Conservation (phyloP, 2,113 vertebrate genomes). For the Vanacampus margaritifer region DNA sequence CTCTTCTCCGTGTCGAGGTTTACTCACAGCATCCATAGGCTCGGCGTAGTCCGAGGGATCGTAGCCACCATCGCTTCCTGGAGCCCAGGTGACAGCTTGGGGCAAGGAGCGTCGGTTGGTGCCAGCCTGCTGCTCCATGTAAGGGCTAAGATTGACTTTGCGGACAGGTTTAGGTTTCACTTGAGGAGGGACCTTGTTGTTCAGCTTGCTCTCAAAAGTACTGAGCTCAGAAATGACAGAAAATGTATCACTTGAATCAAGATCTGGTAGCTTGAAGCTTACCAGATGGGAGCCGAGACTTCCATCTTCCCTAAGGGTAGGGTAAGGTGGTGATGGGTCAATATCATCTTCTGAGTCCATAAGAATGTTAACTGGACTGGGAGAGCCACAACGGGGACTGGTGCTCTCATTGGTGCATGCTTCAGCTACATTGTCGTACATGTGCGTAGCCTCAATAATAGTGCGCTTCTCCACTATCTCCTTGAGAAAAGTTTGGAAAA, state of each 20-base stretch:
- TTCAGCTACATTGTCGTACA: constrained; percentile 91
- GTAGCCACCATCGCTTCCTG: constrained; percentile 80
- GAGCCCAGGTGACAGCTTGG: constrained; percentile 79
- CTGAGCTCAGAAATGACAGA: constrained; percentile 80
- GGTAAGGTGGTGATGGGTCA: constrained; percentile 75
- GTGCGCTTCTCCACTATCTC: constrained; percentile 89
- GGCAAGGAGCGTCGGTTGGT: constrained; percentile 79
- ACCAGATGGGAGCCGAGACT: constrained; percentile 72
- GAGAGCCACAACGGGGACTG: constrained; percentile 84
- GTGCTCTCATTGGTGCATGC: constrained; percentile 85
- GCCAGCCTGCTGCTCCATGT: constrained; percentile 75
- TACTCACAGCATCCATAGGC: constrained; percentile 89
- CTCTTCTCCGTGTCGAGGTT: constrained; percentile 84
- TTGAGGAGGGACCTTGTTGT: constrained; percentile 89
- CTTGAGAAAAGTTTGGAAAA: constrained; percentile 86
- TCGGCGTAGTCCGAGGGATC: constrained; percentile 95
- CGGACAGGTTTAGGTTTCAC: constrained; percentile 86
- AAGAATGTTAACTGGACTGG: constrained; percentile 82
- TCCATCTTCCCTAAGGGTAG: constrained; percentile 77
- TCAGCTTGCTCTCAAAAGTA: constrained; percentile 85
- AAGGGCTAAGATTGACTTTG: constrained; percentile 79
- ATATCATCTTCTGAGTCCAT: constrained; percentile 90
- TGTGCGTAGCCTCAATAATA: constrained; percentile 88
- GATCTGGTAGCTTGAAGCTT: constrained; percentile 82
- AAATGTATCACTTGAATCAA: constrained; percentile 81